Evolutionary conservation across 2,888 invertebrate species (phyloP), one percentile per base, ranked within the genome.

Genomic region (Thera obeliscata): DNA sequence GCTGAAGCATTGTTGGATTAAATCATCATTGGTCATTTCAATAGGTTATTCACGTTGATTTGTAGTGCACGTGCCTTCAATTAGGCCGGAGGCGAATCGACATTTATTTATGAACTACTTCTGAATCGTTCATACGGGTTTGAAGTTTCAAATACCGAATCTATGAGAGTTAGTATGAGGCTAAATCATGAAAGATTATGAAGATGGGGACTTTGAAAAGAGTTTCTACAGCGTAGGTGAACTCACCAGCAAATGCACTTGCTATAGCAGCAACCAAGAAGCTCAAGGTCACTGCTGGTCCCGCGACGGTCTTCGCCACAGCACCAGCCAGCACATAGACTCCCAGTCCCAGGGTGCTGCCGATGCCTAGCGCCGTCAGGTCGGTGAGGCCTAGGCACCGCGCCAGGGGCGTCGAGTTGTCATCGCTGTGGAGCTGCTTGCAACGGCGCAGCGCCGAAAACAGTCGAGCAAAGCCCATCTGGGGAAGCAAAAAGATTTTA

Each of bases 271-370:
- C 99, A 0, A 98, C 96, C 22, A 98, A 90, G 84, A 99, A 99
- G 49, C 98, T 98, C 22, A 99, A 81, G 5, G 97, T 96, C 1
- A 98, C 98, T 0, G 98, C 98, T 0, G 99, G 99, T 0, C 99
- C 99, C 0, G 98, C 97, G 2, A 96, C 96, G 52, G 95, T 95
- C 82, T 96, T 96, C 8, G 98, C 98, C 2, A 98, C 98, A 8
- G 97, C 95, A 0, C 98, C 98, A 4, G 98, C 98, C 70, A 99
- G 93, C 57, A 99, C 98, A 86, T 99, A 99, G 11, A 99, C 98
- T 0, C 99, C 99, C 41, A 99, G 94, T 0, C 99, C 99, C 11
- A 99, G 95, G 0, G 98, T 98, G 71, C 97, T 96, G 69, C 98
- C 98, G 48, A 98, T 96, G 0, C 96, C 99, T 38, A 99, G 92